These are phyloP conservation scores for Hyppa rectilinea DNA, from an alignment of 2,888 invertebrate genomes.

Conservation along the genomic window DNA sequence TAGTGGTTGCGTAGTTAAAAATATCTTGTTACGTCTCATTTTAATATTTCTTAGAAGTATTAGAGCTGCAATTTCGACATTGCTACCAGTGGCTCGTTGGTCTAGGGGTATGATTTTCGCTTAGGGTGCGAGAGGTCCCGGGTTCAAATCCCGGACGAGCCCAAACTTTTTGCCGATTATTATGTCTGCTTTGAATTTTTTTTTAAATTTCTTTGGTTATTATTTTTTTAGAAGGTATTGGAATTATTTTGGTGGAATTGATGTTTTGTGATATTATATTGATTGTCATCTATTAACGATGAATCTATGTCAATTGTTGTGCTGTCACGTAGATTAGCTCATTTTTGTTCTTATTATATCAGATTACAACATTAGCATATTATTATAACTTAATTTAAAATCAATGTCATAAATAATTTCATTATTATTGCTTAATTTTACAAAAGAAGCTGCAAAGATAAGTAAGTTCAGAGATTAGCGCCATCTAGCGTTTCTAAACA, in stretches of 20 bases:
- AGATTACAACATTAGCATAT: not conserved
- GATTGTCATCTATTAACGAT: not conserved
- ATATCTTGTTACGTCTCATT: not conserved
- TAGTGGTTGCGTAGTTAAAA: too few species aligned
- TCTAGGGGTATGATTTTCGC: conserved; percentile 91
- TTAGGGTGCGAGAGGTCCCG: conserved; percentile 91
- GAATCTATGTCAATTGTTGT: not conserved
- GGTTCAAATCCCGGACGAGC: conserved; percentile 91
- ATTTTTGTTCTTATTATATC: not conserved
- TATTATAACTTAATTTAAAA: not conserved
- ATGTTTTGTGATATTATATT: not conserved
- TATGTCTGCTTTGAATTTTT: not conserved
- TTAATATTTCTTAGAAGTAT: not conserved
- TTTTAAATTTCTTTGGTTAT: too few species aligned
- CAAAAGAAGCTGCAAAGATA: not conserved
- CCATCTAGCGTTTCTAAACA: conserved; percentile 12
- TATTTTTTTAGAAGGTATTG: too few species aligned
- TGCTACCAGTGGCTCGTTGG: conserved; percentile 84
- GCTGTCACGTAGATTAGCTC: not conserved
- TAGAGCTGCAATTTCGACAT: conserved; percentile 57
- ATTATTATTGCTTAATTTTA: not conserved
- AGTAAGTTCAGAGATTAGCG: not conserved
- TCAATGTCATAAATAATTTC: too few species aligned
- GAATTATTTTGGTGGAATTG: too few species aligned
- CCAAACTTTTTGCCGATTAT: conserved; percentile 69